phyloP scores from a whole-genome alignment of 1,140 invertebrate genomes.

The Nasonia vitripennis region DNA sequence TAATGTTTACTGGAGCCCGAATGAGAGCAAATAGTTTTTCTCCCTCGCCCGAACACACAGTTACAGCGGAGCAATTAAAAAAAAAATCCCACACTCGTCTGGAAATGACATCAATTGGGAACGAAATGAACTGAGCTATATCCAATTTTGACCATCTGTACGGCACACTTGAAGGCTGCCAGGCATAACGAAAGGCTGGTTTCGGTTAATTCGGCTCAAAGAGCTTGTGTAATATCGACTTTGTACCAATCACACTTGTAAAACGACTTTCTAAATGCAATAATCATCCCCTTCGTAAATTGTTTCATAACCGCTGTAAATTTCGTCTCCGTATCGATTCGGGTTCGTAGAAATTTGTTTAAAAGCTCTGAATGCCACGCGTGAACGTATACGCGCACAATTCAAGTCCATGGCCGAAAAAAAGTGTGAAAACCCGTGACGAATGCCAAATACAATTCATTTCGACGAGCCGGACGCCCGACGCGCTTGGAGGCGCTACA shows the following conservation, averaged over 20 bases:
- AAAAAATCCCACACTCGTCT: slow-evolving; percentile 52
- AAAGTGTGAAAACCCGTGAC: slow-evolving; percentile 14
- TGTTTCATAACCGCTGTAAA: not conserved
- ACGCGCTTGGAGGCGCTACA: not conserved
- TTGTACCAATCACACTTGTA: slow-evolving; percentile 5
- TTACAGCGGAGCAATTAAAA: slow-evolving; percentile 41
- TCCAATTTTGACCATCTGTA: slow-evolving; percentile 55
- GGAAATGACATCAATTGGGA: slow-evolving; percentile 43
- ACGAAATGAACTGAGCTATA: slow-evolving; percentile 44
- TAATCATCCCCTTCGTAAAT: not conserved
- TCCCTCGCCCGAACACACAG: not conserved
- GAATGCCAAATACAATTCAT: slow-evolving; percentile 30
- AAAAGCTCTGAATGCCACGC: no score
- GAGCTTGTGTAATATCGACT: slow-evolving; percentile 25
- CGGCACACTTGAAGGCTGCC: not conserved
- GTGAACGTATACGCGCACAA: no score
- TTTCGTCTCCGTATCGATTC: not conserved
- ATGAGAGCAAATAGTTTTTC: slow-evolving; percentile 25
- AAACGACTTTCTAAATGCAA: not conserved
- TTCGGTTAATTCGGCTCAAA: slow-evolving; percentile 38
- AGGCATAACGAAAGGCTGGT: slow-evolving; percentile 30
- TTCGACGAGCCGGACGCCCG: not conserved
- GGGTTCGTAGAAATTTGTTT: no score
- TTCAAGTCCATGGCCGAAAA: not conserved
- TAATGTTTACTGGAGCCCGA: not conserved